A percentile compares a stretch with the other conserved stretches of the same genome.
Conservation (phyloP, 2,888 invertebrate genomes). For the Microplitis manilae region DNA sequence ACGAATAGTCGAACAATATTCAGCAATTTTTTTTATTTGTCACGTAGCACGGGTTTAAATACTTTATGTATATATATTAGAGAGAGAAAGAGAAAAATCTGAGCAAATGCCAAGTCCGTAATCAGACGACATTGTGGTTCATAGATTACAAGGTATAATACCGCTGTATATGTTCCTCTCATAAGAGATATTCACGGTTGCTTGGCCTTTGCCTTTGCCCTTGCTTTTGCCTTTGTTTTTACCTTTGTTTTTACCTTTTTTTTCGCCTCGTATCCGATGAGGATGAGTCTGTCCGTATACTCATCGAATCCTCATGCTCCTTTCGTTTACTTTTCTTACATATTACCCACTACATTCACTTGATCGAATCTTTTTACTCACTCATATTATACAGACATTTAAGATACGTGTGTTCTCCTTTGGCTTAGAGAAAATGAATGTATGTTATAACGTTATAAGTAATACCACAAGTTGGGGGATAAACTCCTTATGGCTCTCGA, state of each 20-base stretch:
- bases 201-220: background rate
- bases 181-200: conserved; percentile 35
- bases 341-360: background rate
- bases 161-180: conserved; percentile 21
- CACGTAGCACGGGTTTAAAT: conserved; percentile 49
- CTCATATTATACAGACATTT: background rate
- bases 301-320: conserved; percentile 14
- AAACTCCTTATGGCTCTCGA: conserved; percentile 47
- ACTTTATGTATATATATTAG: conserved; percentile 50
- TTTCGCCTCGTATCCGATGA: conserved; percentile 7
- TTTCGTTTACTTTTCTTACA: conserved; percentile 4
- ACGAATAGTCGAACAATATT: background rate
- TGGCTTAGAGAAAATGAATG: conserved; percentile 43
- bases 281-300: conserved; percentile 6
- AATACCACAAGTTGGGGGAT: conserved; percentile 56
- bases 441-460: conserved; percentile 60
- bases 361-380: background rate
- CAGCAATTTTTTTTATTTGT: too few relatives aligned
- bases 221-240: too few relatives aligned
- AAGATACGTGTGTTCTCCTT: background rate
- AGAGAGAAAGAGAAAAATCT: too few relatives aligned
- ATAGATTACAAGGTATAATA: conserved; percentile 63
- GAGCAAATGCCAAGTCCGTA: conserved; percentile 52
- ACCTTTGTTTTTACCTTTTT: too few relatives aligned
- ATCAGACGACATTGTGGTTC: conserved; percentile 64